These are phyloP conservation scores for Drosophila nigrodunni DNA, from an alignment of 1,140 invertebrate species.

Conservation along the genomic window DNA sequence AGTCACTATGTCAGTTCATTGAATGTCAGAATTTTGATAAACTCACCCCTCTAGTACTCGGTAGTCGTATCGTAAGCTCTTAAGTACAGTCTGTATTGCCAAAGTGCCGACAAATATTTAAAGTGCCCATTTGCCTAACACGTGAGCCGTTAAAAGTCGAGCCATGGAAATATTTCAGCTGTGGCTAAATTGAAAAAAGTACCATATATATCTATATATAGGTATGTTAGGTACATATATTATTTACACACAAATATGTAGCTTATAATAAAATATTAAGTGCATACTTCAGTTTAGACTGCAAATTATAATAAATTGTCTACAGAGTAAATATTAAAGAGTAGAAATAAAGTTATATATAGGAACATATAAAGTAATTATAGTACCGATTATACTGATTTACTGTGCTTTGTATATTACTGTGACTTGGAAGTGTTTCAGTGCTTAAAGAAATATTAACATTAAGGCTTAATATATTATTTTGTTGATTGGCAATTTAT, in stretches of 20 bases:
- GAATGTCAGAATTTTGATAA: constrained; percentile 26
- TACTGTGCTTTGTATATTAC: too few species aligned
- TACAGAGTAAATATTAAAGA: too few species aligned
- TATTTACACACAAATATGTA: neutral
- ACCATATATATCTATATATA: neutral
- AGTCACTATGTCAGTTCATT: constrained; percentile 58
- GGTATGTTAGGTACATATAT: neutral
- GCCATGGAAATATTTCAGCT: neutral
- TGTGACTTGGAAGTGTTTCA: too few species aligned
- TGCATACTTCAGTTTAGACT: too few species aligned
- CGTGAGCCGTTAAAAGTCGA: constrained; percentile 3
- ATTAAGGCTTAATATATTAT: too few species aligned
- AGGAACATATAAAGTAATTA: too few species aligned
- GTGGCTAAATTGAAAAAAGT: neutral
- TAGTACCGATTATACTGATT: too few species aligned
- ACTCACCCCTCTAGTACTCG: neutral
- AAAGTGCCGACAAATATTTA: constrained; percentile 14
- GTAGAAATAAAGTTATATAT: too few species aligned
- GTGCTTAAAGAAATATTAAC: too few species aligned
- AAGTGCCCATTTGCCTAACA: constrained; percentile 2
- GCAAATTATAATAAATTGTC: too few species aligned
- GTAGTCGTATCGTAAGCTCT: constrained; percentile 12
- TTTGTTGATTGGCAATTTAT: too few species aligned
- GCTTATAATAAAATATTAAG: too few species aligned
- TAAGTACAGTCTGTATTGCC: constrained; percentile 25